Percentiles rank a stretch among this genome's conserved stretches.
phyloP scores from a whole-genome alignment of 2,113 vertebrate species.

The Nibea coibor region DNA sequence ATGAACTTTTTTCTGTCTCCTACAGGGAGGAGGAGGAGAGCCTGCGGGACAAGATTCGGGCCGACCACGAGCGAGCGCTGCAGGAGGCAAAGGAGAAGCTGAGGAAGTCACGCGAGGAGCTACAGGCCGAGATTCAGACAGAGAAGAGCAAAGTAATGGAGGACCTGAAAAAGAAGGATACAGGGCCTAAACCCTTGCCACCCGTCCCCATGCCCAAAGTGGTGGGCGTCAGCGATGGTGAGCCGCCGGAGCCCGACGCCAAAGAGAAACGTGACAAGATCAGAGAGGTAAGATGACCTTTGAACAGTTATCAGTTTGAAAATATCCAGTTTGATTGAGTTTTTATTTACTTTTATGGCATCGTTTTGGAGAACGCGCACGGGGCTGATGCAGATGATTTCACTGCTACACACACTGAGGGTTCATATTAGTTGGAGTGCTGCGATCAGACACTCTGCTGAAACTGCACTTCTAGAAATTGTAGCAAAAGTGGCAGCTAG shows the following conservation, averaged over 20 bases:
- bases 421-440: background rate
- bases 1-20: constrained; percentile 10
- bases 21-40: constrained; percentile 96
- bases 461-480: background rate
- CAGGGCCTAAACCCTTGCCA: constrained; percentile 87
- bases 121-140: constrained; percentile 96
- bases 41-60: constrained; percentile 96
- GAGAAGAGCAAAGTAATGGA: constrained; percentile 93
- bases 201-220: constrained; percentile 94
- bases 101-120: constrained; percentile 93
- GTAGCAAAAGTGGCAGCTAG: background rate
- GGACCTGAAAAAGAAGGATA: constrained; percentile 91
- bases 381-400: background rate
- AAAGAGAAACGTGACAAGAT: constrained; percentile 96
- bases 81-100: constrained; percentile 99
- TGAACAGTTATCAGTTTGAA: no score
- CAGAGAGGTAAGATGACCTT: constrained; percentile 89
- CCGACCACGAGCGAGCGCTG: constrained; percentile 96
- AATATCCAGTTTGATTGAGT: background rate
- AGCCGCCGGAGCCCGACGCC: constrained; percentile 89
- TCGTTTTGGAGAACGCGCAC: background rate
- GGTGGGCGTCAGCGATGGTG: constrained; percentile 91
- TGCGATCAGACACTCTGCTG: background rate
- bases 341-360: background rate
- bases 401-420: background rate